Percentiles rank a stretch among this genome's conserved stretches.
These are phyloP conservation scores for Aleiodes leptofemur DNA, from an alignment of 2,888 invertebrate species.

Conservation along the genomic window DNA sequence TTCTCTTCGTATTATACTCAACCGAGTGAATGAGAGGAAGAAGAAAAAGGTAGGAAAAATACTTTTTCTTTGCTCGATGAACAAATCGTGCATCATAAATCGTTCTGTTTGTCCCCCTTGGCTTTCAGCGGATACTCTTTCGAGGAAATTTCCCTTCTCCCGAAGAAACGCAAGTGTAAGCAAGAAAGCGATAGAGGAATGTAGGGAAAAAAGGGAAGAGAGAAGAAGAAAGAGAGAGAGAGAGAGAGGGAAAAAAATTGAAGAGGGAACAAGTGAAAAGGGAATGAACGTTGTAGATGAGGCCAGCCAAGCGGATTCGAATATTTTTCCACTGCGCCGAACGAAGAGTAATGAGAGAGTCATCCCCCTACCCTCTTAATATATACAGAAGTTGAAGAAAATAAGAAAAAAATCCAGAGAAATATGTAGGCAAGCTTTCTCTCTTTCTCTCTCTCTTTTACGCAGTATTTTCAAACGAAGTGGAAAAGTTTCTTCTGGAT, in stretches of 20 bases:
- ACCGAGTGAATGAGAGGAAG: too few species aligned
- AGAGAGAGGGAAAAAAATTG: constrained; percentile 25
- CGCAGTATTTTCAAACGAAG: constrained; percentile 41
- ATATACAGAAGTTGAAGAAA: constrained; percentile 18
- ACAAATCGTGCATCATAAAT: constrained; percentile 72
- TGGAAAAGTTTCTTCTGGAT: constrained; percentile 54
- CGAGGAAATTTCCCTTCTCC: constrained; percentile 26
- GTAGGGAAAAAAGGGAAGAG: constrained; percentile 24
- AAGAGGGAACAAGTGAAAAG: constrained; percentile 33
- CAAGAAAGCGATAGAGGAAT: constrained; percentile 21
- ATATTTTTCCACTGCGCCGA: constrained; percentile 61
- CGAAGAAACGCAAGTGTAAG: constrained; percentile 26
- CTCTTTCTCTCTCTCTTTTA: too few species aligned
- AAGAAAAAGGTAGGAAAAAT: constrained; percentile 52
- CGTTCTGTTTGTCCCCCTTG: constrained; percentile 62
- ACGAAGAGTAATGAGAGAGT: constrained; percentile 61
- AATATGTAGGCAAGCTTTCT: too few species aligned
- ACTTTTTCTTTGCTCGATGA: constrained; percentile 54
- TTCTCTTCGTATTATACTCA: background rate
- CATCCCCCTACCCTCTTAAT: constrained; percentile 11
- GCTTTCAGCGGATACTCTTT: constrained; percentile 52
- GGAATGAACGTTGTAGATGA: constrained; percentile 42
- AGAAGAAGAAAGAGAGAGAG: constrained; percentile 31
- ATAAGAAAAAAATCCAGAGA: constrained; percentile 42
- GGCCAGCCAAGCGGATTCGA: constrained; percentile 61